These are phyloP conservation scores for Saxidomus purpurata DNA, from an alignment of 1,140 invertebrate species.

Conservation along the genomic window DNA sequence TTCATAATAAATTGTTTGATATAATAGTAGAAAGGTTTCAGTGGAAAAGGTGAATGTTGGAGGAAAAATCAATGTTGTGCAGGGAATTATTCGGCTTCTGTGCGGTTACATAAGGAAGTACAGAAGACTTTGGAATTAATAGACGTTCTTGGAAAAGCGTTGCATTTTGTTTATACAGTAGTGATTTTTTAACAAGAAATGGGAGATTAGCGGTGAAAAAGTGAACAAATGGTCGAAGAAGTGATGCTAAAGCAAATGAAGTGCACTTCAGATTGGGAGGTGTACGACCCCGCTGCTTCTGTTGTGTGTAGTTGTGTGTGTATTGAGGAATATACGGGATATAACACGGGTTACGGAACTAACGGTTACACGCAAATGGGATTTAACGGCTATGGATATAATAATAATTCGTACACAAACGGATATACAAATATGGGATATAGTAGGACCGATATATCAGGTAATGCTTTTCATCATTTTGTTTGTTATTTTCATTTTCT, in stretches of 20 bases:
- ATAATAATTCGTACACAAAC: slow-evolving; percentile 33
- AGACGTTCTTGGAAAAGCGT: not conserved
- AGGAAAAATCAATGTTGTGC: slow-evolving; percentile 10
- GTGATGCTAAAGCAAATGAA: slow-evolving; percentile 54
- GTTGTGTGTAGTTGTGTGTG: slow-evolving; percentile 77
- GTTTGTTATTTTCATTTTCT: not conserved
- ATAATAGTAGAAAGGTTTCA: not conserved
- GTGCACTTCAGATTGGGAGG: slow-evolving; percentile 53
- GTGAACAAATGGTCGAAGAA: slow-evolving; percentile 21
- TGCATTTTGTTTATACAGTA: not conserved
- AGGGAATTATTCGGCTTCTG: not conserved
- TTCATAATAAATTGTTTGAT: not conserved
- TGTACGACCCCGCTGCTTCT: slow-evolving; percentile 20
- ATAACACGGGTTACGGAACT: slow-evolving; percentile 61
- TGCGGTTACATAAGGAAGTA: slow-evolving; percentile 17
- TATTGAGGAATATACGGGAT: slow-evolving; percentile 79
- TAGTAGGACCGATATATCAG: slow-evolving; percentile 44
- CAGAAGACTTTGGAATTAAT: not conserved
- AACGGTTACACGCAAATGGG: slow-evolving; percentile 49
- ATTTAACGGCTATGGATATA: slow-evolving; percentile 55
- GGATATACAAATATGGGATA: slow-evolving; percentile 59
- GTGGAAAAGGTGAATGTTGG: not conserved
- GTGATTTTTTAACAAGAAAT: not conserved
- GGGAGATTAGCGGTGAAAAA: not conserved
- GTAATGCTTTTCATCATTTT: slow-evolving; percentile 1